phyloP scores from a whole-genome alignment of 1,140 invertebrate species.

The Liolophura sinensis region DNA sequence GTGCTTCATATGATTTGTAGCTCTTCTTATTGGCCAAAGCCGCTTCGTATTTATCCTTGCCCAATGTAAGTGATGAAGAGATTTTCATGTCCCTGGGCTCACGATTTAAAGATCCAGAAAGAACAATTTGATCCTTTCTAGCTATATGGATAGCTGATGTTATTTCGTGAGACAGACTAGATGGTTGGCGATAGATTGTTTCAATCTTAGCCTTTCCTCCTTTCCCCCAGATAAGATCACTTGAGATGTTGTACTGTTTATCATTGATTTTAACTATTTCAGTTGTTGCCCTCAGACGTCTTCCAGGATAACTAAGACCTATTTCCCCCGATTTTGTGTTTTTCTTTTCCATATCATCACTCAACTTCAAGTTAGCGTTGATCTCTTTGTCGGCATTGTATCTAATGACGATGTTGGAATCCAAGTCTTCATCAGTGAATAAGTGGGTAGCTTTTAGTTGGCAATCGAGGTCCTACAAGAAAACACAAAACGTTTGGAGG shows the following conservation, averaged over 20 bases:
- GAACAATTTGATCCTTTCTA: conserved; percentile 15
- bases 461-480: conserved; percentile 15
- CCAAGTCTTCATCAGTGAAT: conserved; percentile 12
- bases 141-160: conserved; percentile 19
- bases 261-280: conserved; percentile 10
- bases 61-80: conserved; percentile 7
- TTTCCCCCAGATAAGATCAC: conserved; percentile 8
- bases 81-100: conserved; percentile 20
- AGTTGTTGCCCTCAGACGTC: conserved; percentile 12
- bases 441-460: conserved; percentile 14
- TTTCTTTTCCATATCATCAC: conserved; percentile 7
- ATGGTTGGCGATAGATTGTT: conserved; percentile 8
- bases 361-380: conserved; percentile 13
- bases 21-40: no score
- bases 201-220: conserved; percentile 2
- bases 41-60: no score
- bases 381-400: conserved; percentile 17
- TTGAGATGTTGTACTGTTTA: conserved; percentile 15
- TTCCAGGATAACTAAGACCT: conserved; percentile 28
- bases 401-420: conserved; percentile 11
- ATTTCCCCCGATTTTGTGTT: conserved; percentile 12
- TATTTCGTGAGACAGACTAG: conserved; percentile 1
- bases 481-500: background rate
- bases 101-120: conserved; percentile 20
- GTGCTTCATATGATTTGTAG: background rate